Evolutionary conservation across 2,113 vertebrate genomes (phyloP).

Genomic region (Colius striatus): DNA sequence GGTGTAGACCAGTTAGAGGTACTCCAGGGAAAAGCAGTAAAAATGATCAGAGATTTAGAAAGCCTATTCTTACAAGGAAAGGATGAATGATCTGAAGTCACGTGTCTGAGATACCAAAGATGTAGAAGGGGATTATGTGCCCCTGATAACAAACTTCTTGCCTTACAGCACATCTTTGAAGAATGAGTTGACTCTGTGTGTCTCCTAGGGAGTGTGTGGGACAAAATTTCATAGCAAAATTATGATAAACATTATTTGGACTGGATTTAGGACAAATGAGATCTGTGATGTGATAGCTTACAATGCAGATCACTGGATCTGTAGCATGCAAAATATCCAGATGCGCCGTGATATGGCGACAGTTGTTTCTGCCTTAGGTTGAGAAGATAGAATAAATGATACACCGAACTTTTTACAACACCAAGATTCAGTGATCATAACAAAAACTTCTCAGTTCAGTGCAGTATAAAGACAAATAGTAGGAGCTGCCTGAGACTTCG

Average conservation of each 20-base stretch:
- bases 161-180: constrained; percentile 18
- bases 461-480: constrained; percentile 23
- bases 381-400: neutral
- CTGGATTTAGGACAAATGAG: neutral
- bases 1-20: neutral
- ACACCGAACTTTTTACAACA: neutral
- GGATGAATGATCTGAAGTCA: neutral
- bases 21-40: neutral
- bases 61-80: neutral
- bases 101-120: constrained; percentile 9
- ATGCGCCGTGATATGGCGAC: neutral
- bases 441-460: constrained; percentile 7
- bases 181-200: neutral
- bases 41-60: constrained; percentile 25
- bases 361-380: neutral
- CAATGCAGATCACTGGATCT: neutral
- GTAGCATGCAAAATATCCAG: neutral
- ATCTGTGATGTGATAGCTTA: neutral
- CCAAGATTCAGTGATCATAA: neutral
- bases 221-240: neutral
- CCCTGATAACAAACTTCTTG: neutral
- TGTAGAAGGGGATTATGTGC: neutral
- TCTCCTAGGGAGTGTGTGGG: neutral
- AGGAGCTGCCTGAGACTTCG: neutral
- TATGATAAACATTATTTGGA: neutral